These are phyloP conservation scores for Halcyon senegalensis DNA, from an alignment of 2,113 vertebrate genomes.

Conservation along the genomic window DNA sequence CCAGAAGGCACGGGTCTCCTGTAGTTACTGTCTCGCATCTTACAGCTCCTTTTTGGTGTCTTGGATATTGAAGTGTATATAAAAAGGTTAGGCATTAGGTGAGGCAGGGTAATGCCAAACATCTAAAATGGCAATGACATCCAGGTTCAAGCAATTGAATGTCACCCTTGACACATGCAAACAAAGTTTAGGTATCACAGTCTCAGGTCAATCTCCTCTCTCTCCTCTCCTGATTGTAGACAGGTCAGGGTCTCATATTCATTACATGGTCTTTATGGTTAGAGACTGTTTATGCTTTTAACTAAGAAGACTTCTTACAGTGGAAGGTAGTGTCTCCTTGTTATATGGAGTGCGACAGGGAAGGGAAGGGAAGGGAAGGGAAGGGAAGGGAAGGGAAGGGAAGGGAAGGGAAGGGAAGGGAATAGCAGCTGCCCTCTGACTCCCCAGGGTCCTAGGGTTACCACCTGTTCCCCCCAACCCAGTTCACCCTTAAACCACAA, in stretches of 20 bases:
- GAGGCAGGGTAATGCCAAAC: neutral
- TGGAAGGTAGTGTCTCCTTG: neutral
- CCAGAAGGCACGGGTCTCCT: neutral
- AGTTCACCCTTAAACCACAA: too few relatives aligned
- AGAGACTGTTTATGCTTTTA: neutral
- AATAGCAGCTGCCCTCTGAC: too few relatives aligned
- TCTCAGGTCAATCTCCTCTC: neutral
- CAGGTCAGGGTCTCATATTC: neutral
- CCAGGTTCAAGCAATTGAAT: neutral
- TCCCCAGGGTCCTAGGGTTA: too few relatives aligned
- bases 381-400: too few relatives aligned
- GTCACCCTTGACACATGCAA: neutral
- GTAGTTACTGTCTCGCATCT: neutral
- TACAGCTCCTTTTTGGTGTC: neutral
- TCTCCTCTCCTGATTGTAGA: neutral
- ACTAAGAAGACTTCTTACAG: neutral
- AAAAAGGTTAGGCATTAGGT: neutral
- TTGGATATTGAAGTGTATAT: neutral
- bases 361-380: too few relatives aligned
- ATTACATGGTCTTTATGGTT: neutral
- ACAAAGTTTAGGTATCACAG: neutral
- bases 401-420: too few relatives aligned
- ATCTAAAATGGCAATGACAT: neutral
- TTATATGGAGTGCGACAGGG: too few relatives aligned
- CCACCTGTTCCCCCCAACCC: too few relatives aligned